These are phyloP conservation scores for Meriones unguiculatus DNA, from an alignment of 2,113 vertebrate species.

Conservation along the genomic window DNA sequence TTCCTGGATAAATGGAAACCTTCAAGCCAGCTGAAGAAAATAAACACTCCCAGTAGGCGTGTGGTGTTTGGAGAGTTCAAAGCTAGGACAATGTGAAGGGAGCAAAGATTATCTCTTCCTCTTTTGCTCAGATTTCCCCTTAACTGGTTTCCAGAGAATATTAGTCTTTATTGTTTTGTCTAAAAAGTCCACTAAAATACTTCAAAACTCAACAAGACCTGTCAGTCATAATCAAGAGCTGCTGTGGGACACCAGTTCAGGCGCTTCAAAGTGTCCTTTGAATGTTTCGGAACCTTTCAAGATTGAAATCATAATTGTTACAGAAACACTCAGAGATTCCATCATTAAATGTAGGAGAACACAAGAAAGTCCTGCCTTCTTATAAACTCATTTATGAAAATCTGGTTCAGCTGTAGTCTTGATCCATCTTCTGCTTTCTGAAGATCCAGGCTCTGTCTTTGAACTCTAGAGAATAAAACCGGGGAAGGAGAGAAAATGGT, in stretches of 20 bases:
- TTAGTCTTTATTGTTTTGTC: conserved; percentile 59
- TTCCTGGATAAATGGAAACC: neutral
- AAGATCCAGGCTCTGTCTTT: neutral
- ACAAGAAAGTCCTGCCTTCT: neutral
- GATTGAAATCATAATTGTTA: conserved; percentile 9
- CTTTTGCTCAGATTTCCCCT: conserved; percentile 28
- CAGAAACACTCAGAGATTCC: neutral
- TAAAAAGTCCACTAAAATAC: conserved; percentile 20
- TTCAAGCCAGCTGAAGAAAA: neutral
- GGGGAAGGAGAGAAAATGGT: neutral
- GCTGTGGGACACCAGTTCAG: neutral
- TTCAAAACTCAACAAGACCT: conserved; percentile 29
- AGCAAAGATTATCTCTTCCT: conserved; percentile 54
- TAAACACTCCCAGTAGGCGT: conserved; percentile 44
- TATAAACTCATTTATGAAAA: neutral
- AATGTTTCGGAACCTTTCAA: neutral
- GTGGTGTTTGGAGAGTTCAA: conserved; percentile 50
- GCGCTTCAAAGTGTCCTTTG: neutral
- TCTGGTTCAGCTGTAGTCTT: neutral
- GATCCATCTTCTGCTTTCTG: neutral
- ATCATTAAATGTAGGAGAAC: neutral
- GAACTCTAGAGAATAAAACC: neutral
- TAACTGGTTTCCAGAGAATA: conserved; percentile 24
- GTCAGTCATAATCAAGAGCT: neutral
- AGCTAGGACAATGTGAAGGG: neutral